A percentile compares a stretch with the other conserved stretches of the same genome.
Conservation (phyloP, 2,797 vertebrate species). For the Hippopotamyrus pictus region DNA sequence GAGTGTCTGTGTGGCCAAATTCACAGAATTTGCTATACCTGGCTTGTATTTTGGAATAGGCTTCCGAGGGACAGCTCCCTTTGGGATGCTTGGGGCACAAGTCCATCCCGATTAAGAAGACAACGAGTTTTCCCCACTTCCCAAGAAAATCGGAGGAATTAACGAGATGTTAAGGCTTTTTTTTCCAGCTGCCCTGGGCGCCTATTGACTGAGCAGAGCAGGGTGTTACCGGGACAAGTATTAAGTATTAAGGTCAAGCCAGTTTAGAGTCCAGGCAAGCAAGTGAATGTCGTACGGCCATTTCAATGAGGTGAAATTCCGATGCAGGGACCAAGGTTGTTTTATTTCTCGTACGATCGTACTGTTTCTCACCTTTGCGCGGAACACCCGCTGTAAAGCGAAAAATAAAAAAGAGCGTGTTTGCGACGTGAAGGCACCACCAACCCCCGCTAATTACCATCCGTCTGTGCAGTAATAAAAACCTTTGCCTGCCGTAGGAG, state of each 20-base stretch:
- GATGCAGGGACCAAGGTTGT: not conserved
- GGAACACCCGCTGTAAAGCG: not conserved
- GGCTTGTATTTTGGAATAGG: not conserved
- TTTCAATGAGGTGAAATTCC: not conserved
- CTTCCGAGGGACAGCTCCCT: not conserved
- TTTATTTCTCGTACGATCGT: not conserved
- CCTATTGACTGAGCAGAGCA: not conserved
- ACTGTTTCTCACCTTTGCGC: not conserved
- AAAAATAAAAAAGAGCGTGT: not conserved
- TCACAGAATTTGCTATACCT: not conserved
- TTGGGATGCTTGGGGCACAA: not conserved
- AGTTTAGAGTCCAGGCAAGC: not conserved
- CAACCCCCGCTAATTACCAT: not conserved
- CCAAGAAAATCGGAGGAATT: not conserved
- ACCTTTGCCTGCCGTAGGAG: not conserved
- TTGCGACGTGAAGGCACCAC: not conserved
- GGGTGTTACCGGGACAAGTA: not conserved
- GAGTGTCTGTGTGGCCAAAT: not conserved
- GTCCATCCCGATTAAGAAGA: not conserved
- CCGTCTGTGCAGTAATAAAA: slow-evolving; percentile 9
- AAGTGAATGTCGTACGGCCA: not conserved
- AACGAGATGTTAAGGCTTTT: not conserved
- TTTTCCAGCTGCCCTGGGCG: not conserved
- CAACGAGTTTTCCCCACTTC: not conserved
- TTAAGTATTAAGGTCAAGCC: slow-evolving; percentile 13